These are phyloP conservation scores for Beroe forskalii DNA, from an alignment of 37 sponge, comb jelly and placozoan species.

Conservation along the genomic window DNA sequence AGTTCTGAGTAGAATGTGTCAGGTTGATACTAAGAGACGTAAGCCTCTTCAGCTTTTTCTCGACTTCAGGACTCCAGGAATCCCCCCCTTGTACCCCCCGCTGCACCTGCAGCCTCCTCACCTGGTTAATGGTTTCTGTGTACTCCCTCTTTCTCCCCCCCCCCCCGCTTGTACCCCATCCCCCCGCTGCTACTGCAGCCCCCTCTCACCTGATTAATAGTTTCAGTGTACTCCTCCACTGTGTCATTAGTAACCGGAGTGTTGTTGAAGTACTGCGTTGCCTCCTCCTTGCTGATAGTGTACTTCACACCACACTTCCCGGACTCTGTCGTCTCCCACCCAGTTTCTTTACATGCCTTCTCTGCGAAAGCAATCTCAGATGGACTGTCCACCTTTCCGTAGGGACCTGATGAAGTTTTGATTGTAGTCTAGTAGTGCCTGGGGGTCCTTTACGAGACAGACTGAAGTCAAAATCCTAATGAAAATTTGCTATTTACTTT, in stretches of 20 bases:
- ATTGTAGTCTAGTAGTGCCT: no score
- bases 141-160: no score
- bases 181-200: no score
- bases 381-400: background rate
- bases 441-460: no score
- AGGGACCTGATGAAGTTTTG: no score
- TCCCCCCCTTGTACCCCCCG: no score
- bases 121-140: conserved; percentile 53
- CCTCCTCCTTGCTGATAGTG: conserved; percentile 26
- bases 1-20: background rate
- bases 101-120: no score
- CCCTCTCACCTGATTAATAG: conserved; percentile 51
- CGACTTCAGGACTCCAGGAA: no score
- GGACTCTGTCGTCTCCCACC: background rate
- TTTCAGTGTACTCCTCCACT: conserved; percentile 40
- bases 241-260: background rate
- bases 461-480: no score
- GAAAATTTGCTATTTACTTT: no score
- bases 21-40: background rate
- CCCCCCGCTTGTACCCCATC: no score
- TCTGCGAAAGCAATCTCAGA: background rate
- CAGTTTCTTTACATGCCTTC: background rate
- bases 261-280: background rate
- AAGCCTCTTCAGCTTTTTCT: no score
- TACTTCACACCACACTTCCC: background rate